Conservation (phyloP, 2,797 vertebrate species). For the Paratrypauchen microcephalus region DNA sequence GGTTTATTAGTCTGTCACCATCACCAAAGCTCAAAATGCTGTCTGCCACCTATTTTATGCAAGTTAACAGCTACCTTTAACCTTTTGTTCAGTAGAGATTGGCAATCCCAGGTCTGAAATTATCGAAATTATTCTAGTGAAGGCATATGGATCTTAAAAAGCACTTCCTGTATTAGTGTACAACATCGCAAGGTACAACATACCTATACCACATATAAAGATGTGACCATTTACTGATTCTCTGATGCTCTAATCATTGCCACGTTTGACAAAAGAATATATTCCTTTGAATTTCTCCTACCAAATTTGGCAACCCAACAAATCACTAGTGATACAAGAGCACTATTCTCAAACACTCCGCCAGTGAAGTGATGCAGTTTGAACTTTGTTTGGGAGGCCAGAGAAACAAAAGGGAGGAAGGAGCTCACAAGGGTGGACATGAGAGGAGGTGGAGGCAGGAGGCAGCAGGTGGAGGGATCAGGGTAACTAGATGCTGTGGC, state of each 20-base stretch:
- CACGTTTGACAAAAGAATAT: not conserved
- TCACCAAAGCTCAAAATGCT: too few species aligned
- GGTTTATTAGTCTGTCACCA: too few species aligned
- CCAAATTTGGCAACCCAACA: not conserved
- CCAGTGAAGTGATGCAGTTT: not conserved
- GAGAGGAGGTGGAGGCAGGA: constrained; percentile 9
- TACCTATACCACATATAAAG: too few species aligned
- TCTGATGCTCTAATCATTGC: not conserved
- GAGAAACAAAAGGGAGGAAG: constrained; percentile 7
- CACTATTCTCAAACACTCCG: not conserved
- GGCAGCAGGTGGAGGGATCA: constrained; percentile 41
- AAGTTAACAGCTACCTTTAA: too few species aligned
- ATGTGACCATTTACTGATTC: too few species aligned
- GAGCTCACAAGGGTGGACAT: not conserved
- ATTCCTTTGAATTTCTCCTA: not conserved
- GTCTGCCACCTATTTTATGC: too few species aligned
- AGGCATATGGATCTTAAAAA: too few species aligned
- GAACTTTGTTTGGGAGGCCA: constrained; percentile 15
- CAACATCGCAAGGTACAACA: too few species aligned
- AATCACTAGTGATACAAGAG: not conserved
- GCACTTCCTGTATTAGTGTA: too few species aligned
- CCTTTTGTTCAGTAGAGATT: too few species aligned
- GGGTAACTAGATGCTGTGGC: constrained; percentile 77
- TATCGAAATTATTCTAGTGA: too few species aligned
- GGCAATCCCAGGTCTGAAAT: too few species aligned